Evolutionary conservation across 2,797 vertebrate species (phyloP).

Genomic region (Dermochelys coriacea): DNA sequence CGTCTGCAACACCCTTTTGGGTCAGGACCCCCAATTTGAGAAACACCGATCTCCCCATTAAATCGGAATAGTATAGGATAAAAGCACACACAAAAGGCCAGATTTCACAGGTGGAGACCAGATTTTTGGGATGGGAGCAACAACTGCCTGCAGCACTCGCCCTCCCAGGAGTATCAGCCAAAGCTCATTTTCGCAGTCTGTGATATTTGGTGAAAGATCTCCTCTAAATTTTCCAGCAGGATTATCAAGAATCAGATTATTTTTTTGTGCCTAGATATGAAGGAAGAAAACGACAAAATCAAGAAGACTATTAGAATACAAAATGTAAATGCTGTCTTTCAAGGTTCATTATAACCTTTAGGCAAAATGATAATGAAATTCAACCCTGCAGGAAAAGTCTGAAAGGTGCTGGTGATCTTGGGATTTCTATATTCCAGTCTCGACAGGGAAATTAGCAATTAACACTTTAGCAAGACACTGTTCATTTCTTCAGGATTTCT

Average conservation of each 20-base stretch:
- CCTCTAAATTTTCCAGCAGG: not conserved
- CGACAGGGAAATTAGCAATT: not conserved
- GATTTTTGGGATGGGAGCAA: slow-evolving; percentile 60
- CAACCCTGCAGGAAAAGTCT: not conserved
- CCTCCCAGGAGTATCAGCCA: slow-evolving; percentile 74
- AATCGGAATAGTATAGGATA: too few relatives aligned
- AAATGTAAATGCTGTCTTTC: not conserved
- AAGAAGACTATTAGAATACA: not conserved
- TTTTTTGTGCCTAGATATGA: not conserved
- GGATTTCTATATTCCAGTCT: not conserved
- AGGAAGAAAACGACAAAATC: not conserved
- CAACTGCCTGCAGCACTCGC: slow-evolving; percentile 74
- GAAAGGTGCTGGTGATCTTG: not conserved
- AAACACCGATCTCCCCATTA: too few relatives aligned
- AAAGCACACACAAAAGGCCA: too few relatives aligned
- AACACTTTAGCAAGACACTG: not conserved
- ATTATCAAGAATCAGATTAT: slow-evolving; percentile 18
- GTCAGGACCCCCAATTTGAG: too few relatives aligned
- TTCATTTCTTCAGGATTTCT: not conserved
- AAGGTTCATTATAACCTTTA: not conserved
- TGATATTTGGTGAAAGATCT: slow-evolving; percentile 76
- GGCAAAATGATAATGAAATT: not conserved
- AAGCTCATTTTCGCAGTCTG: slow-evolving; percentile 76
- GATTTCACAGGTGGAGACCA: too few relatives aligned
- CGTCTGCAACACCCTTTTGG: too few relatives aligned